Base-by-base conservation (phyloP, 1,140 invertebrate genomes). In the Bicyclus anynana region DNA sequence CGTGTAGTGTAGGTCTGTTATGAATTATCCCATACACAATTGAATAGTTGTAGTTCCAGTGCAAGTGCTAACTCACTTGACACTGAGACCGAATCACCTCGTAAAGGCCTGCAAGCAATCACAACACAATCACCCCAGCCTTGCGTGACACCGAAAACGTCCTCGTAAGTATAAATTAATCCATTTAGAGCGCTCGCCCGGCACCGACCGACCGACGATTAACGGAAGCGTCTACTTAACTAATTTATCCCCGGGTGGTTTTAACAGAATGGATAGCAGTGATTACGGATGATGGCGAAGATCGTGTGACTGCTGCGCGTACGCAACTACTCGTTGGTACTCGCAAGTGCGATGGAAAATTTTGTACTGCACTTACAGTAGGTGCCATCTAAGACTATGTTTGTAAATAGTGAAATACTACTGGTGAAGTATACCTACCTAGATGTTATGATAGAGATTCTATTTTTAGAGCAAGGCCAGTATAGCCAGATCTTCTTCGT, bases 181-280 rank as follows among this genome's bases (percentile, higher is more conserved):
- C 82, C 83, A 88, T 88, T 88, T 87, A 87, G 78, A 84, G 59
- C 75, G 78, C 66, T 63, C 84, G 80, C 74, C 79, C 76, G 75
- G 77, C 72, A 82, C 77, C 80, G 75, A 62, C 76, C 76, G 80
- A 77, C 78, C 77, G 84, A 80, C 87, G 87, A 89, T 90, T 90
- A 90, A 83, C 89, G 89, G 89, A 90, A 89, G 83, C 80, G 79
- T 87, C 89, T 90, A 89, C 87, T 90, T 90, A 90, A 90, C 81
- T 89, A 89, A 90, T 89, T 90, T 90, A 90, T 82, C 73, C 84
- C 75, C 77, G 81, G 84, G 84, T 89, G 81, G 84, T 89, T 90
- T 90, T 88, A 89, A 89, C 84, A 82, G 85, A 87, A 89, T 89
- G 87, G 83, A 89, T 88, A 87, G 82, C 86, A 74, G 84, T 89